Evolutionary conservation across 1,140 invertebrate species (phyloP), one percentile per base, ranked within the genome.

Genomic region (Lamellibrachia luymesi): DNA sequence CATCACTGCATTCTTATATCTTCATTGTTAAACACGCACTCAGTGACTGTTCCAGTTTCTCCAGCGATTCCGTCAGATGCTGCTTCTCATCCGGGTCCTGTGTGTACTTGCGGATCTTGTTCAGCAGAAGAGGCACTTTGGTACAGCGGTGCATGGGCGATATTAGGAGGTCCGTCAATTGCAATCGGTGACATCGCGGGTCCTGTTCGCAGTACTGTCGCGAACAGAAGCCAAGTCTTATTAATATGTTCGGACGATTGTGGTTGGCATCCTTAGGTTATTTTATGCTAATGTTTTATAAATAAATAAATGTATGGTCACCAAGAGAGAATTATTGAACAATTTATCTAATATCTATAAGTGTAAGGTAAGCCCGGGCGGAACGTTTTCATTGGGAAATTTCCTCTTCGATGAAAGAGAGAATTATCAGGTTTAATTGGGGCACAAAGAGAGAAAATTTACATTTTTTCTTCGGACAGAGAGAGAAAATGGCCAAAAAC

Each of bases 91-190:
- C 95, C 0, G 95, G 94, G 92, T 97, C 96, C 94, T 97, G 97
- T 7, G 97, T 97, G 94, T 97, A 96, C 94, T 96, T 96, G 80
- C 96, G 94, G 92, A 98, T 97, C 94, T 97, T 97, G 94, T 97
- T 97, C 25, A 98, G 96, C 51, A 98, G 96, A 4, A 98, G 96
- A 50, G 97, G 97, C 27, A 97, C 96, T 95, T 97, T 97, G 96
- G 97, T 98, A 93, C 97, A 97, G 95, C 97, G 97, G 95, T 98
- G 97, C 93, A 98, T 97, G 17, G 97, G 97, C 4, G 97, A 97
- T 56, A 97, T 97, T 89, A 97, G 95, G 4, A 98, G 96, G 95
- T 97, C 97, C 10, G 97, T 97, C 51, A 98, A 95, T 95, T 97
- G 97, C 6, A 97, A 96, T 93, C 97, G 97, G 94, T 97, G 97